Evolutionary conservation across 2,797 vertebrate genomes (phyloP).

Genomic region (Huso huso): DNA sequence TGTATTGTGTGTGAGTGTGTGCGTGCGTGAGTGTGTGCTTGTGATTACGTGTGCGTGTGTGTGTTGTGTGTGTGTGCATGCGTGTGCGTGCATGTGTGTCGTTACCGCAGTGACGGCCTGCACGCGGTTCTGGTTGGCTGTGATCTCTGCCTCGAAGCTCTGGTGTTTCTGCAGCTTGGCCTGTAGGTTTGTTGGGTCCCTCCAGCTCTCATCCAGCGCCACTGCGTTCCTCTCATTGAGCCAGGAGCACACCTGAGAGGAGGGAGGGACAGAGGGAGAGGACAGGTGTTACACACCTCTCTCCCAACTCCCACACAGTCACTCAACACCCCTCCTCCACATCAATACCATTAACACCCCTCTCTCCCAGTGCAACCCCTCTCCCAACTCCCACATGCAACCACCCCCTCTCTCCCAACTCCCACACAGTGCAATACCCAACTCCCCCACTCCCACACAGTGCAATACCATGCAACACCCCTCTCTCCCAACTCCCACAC

Average conservation of each 20-base stretch:
- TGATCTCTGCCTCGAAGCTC: slow-evolving; percentile 72
- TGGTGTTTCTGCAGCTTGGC: slow-evolving; percentile 73
- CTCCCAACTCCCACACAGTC: too few relatives aligned
- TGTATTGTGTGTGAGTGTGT: too few relatives aligned
- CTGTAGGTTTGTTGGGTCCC: slow-evolving; percentile 68
- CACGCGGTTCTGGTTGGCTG: slow-evolving; percentile 56
- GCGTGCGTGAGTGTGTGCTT: not conserved
- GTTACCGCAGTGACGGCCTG: slow-evolving; percentile 59
- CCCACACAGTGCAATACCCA: too few relatives aligned
- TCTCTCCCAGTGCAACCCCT: too few relatives aligned
- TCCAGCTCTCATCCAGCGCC: slow-evolving; percentile 72
- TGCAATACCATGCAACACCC: too few relatives aligned
- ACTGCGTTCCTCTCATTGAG: slow-evolving; percentile 72
- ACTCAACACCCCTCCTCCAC: too few relatives aligned
- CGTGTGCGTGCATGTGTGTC: slow-evolving; percentile 10
- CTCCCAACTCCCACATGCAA: too few relatives aligned
- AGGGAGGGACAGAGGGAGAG: not conserved
- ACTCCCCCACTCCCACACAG: too few relatives aligned
- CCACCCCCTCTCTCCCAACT: too few relatives aligned
- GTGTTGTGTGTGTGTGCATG: slow-evolving; percentile 1
- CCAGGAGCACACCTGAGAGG: slow-evolving; percentile 57
- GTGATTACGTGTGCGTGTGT: not conserved
- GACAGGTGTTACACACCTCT: not conserved
- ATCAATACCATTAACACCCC: too few relatives aligned
- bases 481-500: too few relatives aligned